Evolutionary conservation across 2,113 vertebrate genomes (phyloP).

Genomic region (Psittacula cyanocephala): DNA sequence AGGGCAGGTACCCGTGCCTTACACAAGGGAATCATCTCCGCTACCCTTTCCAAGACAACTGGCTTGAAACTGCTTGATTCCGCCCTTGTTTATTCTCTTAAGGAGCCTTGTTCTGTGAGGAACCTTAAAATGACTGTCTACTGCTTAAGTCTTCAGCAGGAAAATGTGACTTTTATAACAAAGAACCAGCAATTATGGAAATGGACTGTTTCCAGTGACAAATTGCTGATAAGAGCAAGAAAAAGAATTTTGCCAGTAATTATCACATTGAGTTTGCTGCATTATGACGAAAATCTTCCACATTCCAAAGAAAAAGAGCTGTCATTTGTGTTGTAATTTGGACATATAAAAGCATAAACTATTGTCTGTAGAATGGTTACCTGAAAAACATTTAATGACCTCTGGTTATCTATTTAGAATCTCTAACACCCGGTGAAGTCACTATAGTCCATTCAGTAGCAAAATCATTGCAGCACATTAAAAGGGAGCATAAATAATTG

Average conservation of each 20-base stretch:
- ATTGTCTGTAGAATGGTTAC: not conserved
- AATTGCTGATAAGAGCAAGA: constrained; percentile 5
- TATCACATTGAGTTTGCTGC: not conserved
- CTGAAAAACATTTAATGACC: not conserved
- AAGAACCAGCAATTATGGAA: not conserved
- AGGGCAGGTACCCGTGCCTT: accelerated
- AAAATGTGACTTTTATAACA: not conserved
- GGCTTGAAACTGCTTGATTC: not conserved
- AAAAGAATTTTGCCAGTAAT: constrained; percentile 1
- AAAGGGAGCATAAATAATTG: constrained; percentile 55
- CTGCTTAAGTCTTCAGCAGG: not conserved
- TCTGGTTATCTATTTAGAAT: not conserved
- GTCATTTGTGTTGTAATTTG: not conserved
- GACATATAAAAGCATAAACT: not conserved
- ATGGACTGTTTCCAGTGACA: not conserved
- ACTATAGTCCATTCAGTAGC: not conserved
- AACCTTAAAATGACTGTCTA: not conserved
- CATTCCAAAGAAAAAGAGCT: not conserved
- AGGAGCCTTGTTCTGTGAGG: not conserved
- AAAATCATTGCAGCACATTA: not conserved
- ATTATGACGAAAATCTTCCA: not conserved
- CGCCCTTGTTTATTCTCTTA: not conserved
- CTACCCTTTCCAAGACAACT: not conserved
- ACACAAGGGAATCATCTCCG: not conserved
- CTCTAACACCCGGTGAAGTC: not conserved